Percentiles rank a stretch among this genome's conserved stretches.
These are phyloP conservation scores for Pangasius mekongensis DNA, from an alignment of 2,797 vertebrate species.

Conservation along the genomic window DNA sequence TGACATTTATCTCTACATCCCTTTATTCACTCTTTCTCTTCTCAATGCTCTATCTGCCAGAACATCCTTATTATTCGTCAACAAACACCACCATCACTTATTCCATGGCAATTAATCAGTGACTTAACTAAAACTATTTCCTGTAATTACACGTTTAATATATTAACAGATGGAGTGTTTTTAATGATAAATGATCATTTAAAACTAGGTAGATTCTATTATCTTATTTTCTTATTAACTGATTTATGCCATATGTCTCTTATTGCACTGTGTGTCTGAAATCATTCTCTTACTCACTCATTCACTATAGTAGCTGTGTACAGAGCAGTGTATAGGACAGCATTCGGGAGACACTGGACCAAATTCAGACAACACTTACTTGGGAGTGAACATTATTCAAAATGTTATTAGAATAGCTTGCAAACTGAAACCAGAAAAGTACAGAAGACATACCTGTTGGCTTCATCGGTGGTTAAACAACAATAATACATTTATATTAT, in stretches of 20 bases:
- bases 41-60: conserved; percentile 8
- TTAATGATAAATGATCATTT: neutral
- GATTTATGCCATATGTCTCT: neutral
- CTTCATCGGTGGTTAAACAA: neutral
- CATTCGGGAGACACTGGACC: too few species aligned
- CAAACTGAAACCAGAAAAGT: neutral
- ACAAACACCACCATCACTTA: conserved; percentile 22
- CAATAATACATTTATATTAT: conserved; percentile 5
- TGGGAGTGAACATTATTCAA: neutral
- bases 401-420: neutral
- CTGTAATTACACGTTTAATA: conserved; percentile 6
- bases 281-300: neutral
- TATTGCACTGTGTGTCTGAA: neutral
- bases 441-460: neutral
- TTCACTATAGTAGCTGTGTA: neutral
- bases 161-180: neutral
- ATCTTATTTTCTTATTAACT: conserved; percentile 18
- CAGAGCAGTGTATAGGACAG: neutral
- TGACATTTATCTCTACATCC: neutral
- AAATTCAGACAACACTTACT: neutral
- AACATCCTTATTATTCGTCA: conserved; percentile 22
- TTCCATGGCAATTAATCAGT: neutral
- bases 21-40: conserved; percentile 16
- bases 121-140: neutral
- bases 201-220: neutral